Conservation (phyloP, 2,113 vertebrate species). For the Tragulus kanchil region DNA sequence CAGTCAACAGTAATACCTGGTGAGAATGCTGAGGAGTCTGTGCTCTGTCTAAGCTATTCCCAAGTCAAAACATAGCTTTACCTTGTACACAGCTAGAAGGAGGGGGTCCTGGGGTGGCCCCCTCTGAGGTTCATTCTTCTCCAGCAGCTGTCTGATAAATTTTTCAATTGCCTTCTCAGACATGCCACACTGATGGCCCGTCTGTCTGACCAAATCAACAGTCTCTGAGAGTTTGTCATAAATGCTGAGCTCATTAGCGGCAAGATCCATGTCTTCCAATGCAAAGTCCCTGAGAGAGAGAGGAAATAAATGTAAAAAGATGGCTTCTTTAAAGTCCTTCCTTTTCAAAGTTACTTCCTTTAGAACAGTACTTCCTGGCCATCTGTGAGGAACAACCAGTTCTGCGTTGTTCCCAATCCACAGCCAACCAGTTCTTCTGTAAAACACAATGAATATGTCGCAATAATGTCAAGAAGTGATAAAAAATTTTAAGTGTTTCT, state of each 20-base stretch:
- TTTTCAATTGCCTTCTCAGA: conserved; percentile 96
- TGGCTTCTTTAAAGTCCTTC: background rate
- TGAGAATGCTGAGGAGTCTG: background rate
- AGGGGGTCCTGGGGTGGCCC: conserved; percentile 93
- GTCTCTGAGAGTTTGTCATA: conserved; percentile 97
- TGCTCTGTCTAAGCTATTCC: background rate
- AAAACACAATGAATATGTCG: background rate
- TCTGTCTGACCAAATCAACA: conserved; percentile 96
- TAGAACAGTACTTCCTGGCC: background rate
- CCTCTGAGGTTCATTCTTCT: conserved; percentile 95
- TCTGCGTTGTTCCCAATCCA: background rate
- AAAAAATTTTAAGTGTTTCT: background rate
- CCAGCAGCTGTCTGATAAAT: conserved; percentile 96
- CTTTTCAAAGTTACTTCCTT: background rate
- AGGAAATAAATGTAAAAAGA: background rate
- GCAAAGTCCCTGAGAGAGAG: conserved; percentile 83
- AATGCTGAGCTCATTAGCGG: conserved; percentile 94
- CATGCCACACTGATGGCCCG: conserved; percentile 97
- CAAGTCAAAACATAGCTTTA: conserved; percentile 72
- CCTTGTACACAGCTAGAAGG: conserved; percentile 92
- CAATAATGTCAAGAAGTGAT: background rate
- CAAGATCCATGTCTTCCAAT: conserved; percentile 92
- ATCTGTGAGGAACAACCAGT: background rate
- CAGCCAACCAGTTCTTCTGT: background rate
- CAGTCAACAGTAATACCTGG: background rate